Evolutionary conservation across 2,113 vertebrate species (phyloP), one percentile per base, ranked within the genome.

Genomic region (Numenius arquata): DNA sequence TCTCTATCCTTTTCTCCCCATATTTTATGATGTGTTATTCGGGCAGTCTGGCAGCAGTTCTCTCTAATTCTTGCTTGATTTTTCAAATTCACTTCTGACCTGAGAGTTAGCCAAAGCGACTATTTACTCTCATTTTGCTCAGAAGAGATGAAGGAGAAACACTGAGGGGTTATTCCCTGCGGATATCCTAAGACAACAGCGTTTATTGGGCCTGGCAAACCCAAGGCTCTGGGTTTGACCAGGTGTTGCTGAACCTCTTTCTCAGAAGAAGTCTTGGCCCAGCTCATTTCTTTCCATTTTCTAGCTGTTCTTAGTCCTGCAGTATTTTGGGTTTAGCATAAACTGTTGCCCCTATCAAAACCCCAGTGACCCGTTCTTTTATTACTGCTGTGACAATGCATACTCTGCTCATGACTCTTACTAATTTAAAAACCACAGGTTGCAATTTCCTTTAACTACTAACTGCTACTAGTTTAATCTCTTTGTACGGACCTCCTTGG

Each of bases 401-500:
- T 89, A 47, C 59, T 87, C 92, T 92, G 80, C 80, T 95, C 81
- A 83, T 89, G 95, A 94, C 84, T 94, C 89, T 79, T 89, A 96
- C 55, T 95, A 83, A 96, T 96, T 88, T 95, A 89, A 97, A 97
- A 96, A 97, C 91, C 93, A 91, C 94, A 85, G 96, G 94, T 88
- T 97, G 92, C 91, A 89, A 67, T 96, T 96, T 96, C 81, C 86
- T 86, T 85, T 80, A 92, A 91, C 84, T 95, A 82, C 84, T 91
- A 72, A 95, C 86, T 96, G 94, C 95, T 95, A 95, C 91, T 96
- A 95, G 91, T 94, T 96, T 96, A 94, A 96, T 93, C 78, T 95
- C 90, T 94, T 94, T 80, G 53, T 89, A 77, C 38, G 88, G 95
- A 93, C 93, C 93, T 96, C 85, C 91, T 91, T 94, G 92, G 93